Evolutionary conservation across 2,888 invertebrate genomes (phyloP), one percentile per base, ranked within the genome.

Genomic region (Drosophila infuscata): DNA sequence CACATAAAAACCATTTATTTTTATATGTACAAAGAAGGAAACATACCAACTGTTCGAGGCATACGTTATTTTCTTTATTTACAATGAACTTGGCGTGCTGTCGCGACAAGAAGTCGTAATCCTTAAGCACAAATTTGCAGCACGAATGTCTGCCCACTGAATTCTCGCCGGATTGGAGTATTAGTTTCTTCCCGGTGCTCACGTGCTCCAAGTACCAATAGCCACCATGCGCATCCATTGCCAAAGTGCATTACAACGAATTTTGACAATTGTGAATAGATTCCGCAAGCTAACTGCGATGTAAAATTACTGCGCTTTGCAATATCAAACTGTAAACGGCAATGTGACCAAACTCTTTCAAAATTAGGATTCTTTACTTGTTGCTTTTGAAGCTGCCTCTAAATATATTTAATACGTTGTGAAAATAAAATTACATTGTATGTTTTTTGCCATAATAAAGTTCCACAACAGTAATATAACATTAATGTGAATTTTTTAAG

Each of bases 41-140:
- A 64, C 91, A 76, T 82, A 92, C 92, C 91, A 92, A 64, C 32
- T 85, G 83, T 8, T 67, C 57, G 1, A 92, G 67, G 5, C 64
- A 30, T 0, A 92, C 87, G 20, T 48, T 49, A 15, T 79, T 70
- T 4, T 79, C 69, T 0, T 68, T 62, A 5, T 53, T 57, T 0
- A 92, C 82, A 12, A 62, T 61, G 11, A 93, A 70, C 17, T 89
- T 79, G 0, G 89, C 92, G 74, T 93, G 93, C 17, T 75, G 66
- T 2, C 92, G 75, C 0, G 93, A 93, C 1, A 91, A 73, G 64
- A 65, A 92, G 0, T 75, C 63, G 30, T 89, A 90, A 0, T 57
- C 43, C 0, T 38, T 32, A 6, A 91, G 53, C 0, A 75, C 60
- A 29, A 86, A 73, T 1, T 52, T 75, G 48, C 89, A 85, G 6